Percentiles rank a stretch among this genome's conserved stretches.
phyloP scores from a whole-genome alignment of 2,797 vertebrate species.

The Avahi laniger region DNA sequence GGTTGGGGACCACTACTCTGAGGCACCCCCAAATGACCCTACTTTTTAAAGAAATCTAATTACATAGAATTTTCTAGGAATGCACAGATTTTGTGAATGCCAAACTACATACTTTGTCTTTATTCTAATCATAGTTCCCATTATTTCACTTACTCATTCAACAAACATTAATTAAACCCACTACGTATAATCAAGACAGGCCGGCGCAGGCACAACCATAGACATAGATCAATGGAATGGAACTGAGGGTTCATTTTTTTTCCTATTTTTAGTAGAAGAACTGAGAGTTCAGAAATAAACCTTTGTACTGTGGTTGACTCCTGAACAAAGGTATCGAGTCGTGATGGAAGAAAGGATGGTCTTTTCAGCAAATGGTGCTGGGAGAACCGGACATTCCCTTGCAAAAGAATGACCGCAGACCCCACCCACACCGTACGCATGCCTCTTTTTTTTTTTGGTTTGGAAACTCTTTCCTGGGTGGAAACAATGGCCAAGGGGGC shows the following conservation, averaged over 20 bases:
- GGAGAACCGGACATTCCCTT: background rate
- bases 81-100: background rate
- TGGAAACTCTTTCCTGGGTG: background rate
- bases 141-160: background rate
- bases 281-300: background rate
- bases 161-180: background rate
- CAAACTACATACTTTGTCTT: background rate
- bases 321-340: too few relatives aligned
- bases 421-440: background rate
- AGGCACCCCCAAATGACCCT: background rate
- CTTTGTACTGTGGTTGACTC: background rate
- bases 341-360: background rate
- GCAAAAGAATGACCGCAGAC: background rate
- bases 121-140: background rate
- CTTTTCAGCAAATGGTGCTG: background rate
- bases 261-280: background rate
- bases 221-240: background rate
- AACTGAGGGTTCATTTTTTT: too few relatives aligned
- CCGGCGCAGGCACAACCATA: accelerated
- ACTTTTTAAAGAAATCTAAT: background rate
- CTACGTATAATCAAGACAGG: background rate
- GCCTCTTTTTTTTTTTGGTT: background rate
- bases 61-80: background rate
- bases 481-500: background rate
- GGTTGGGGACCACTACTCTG: background rate